Percentiles rank a stretch among this genome's conserved stretches.
phyloP scores from a whole-genome alignment of 2,888 invertebrate species.

The Iselma pallidipennis region DNA sequence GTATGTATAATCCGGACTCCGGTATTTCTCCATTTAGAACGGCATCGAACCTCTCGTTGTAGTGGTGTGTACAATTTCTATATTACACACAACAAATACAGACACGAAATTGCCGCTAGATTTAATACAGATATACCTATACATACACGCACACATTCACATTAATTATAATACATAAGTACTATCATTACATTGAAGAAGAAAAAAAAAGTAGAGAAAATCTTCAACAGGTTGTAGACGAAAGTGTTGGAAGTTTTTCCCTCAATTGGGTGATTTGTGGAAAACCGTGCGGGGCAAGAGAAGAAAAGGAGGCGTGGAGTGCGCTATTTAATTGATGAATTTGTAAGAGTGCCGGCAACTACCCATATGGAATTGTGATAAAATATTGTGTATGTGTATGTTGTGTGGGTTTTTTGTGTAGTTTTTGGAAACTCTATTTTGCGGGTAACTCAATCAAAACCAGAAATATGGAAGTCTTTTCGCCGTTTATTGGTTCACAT shows the following conservation, averaged over 20 bases:
- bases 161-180: no score
- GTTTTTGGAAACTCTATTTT: not conserved
- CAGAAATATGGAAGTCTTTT: constrained; percentile 14
- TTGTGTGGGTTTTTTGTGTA: not conserved
- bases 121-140: no score
- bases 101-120: no score
- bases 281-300: not conserved
- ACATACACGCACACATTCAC: no score
- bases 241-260: no score
- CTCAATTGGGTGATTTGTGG: not conserved
- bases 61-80: not conserved
- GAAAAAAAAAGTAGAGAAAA: no score
- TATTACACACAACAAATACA: not conserved
- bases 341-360: not conserved
- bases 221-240: no score
- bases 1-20: not conserved
- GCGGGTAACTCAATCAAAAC: not conserved
- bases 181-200: no score
- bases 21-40: not conserved
- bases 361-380: constrained; percentile 19
- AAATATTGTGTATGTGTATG: not conserved
- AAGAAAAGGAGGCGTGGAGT: constrained; percentile 16
- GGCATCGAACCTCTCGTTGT: not conserved
- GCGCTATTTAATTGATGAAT: not conserved
- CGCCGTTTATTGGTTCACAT: constrained; percentile 58